Evolutionary conservation across 1,140 invertebrate species (phyloP), one percentile per base, ranked within the genome.

Genomic region (Scaptomyza hsui): DNA sequence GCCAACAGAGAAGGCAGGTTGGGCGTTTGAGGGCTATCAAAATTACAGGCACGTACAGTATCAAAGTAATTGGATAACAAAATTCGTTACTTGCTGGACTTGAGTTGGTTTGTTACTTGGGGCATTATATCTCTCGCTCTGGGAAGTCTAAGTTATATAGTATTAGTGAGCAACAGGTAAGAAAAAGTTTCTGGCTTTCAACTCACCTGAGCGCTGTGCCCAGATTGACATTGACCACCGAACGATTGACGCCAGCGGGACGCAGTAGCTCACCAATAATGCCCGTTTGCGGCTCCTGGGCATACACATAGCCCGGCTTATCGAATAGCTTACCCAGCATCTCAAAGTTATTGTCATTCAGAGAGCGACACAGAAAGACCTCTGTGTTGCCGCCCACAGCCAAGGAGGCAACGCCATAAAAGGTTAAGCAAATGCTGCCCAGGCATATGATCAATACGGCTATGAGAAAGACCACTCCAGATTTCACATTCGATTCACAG

Each of bases 321-420:
- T 95, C 94, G 51, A 95, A 89, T 19, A 95, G 91, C 68, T 92
- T 92, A 37, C 92, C 91, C 15, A 95, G 80, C n/a, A 93, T 92
- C 12, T 91, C 89, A 73, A 94, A 95, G 41, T 93, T 74, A 15
- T 59, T 29, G 5, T 51, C 94, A 85, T 94, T 94, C 2, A 95
- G 86, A 0, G 94, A 92, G 45, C 93, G 92, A 68, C 94, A 95
- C 12, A 95, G 90, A 63, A 94, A 94, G 13, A 93, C 91, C 91
- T 94, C 82, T 4, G 90, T 81, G 65, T 93, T 92, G n/a, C 92
- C 91, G 7, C 92, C 92, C 12, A 92, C 61, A 12, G 92, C 72
- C 51, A 93, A 64, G 1, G 92, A 73, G 21, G 91, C 61, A 2
- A 91, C 81, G 0, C 90, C 92, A 21, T 91, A 80, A 9, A 81